These are phyloP conservation scores for Crotophaga sulcirostris DNA, from an alignment of 2,113 vertebrate genomes.

Conservation along the genomic window DNA sequence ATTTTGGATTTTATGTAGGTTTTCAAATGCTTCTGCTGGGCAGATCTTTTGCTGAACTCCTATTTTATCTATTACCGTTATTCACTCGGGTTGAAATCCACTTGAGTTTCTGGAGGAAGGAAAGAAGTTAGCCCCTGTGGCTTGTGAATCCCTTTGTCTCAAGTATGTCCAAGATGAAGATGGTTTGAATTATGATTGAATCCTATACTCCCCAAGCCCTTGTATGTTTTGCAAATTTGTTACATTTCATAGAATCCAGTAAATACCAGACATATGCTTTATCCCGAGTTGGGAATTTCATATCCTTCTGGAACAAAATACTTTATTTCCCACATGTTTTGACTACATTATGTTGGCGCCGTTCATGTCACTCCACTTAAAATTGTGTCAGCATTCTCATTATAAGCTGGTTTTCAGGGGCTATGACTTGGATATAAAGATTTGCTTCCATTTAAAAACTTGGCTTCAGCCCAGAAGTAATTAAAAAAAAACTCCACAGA, in stretches of 20 bases:
- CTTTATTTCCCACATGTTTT: slow-evolving; percentile 27
- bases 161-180: background rate
- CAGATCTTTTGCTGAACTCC: background rate
- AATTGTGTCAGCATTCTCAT: slow-evolving; percentile 19
- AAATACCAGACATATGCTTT: slow-evolving; percentile 41
- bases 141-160: background rate
- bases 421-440: slow-evolving; percentile 19
- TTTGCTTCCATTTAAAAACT: slow-evolving; percentile 7
- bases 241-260: slow-evolving; percentile 40
- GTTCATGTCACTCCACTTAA: background rate
- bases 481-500: background rate
- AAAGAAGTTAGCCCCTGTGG: background rate
- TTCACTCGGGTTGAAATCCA: background rate
- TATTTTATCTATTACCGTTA: background rate
- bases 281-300: slow-evolving; percentile 41
- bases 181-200: background rate
- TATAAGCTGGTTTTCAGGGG: slow-evolving; percentile 17
- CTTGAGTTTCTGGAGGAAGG: background rate
- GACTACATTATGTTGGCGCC: background rate
- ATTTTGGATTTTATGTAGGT: background rate
- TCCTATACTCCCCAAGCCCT: background rate
- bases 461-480: slow-evolving; percentile 14
- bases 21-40: background rate
- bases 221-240: background rate
- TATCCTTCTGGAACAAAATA: slow-evolving; percentile 27